phyloP scores from a whole-genome alignment of 2,888 invertebrate genomes.

The Drosophila limbata region DNA sequence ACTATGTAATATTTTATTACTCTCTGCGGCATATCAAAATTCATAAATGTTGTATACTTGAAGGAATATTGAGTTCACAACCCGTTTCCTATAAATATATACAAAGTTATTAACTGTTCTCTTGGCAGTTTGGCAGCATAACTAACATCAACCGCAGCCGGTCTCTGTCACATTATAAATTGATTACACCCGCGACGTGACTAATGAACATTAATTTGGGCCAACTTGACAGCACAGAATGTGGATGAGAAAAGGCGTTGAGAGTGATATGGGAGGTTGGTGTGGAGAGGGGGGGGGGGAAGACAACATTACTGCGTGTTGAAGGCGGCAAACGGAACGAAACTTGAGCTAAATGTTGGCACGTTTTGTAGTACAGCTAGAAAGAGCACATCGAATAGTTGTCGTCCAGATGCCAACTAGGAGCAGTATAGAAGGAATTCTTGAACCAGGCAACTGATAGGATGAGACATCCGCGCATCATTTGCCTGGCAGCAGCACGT shows the following conservation, averaged over 20 bases:
- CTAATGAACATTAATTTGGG: constrained; percentile 74
- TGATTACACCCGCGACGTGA: constrained; percentile 72
- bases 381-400: constrained; percentile 23
- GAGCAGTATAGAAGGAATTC: background rate
- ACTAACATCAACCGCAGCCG: constrained; percentile 69
- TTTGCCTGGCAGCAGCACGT: constrained; percentile 58
- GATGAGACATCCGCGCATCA: constrained; percentile 22
- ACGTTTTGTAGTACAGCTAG: constrained; percentile 34
- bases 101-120: constrained; percentile 40
- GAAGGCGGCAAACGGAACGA: constrained; percentile 31
- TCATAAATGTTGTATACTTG: background rate
- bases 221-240: constrained; percentile 59
- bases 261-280: too few relatives aligned
- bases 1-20: too few relatives aligned
- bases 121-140: constrained; percentile 34
- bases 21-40: too few relatives aligned
- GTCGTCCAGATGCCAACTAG: constrained; percentile 53
- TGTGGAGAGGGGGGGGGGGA: background rate
- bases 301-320: constrained; percentile 9
- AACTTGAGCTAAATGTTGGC: constrained; percentile 60
- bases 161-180: constrained; percentile 65
- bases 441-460: background rate
- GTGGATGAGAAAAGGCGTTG: background rate
- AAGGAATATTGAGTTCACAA: constrained; percentile 3
- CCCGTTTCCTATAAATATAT: constrained; percentile 1